A percentile compares a stretch with the other conserved stretches of the same genome.
These are phyloP conservation scores for Drosophila paranaensis DNA, from an alignment of 2,888 invertebrate species.

Conservation along the genomic window DNA sequence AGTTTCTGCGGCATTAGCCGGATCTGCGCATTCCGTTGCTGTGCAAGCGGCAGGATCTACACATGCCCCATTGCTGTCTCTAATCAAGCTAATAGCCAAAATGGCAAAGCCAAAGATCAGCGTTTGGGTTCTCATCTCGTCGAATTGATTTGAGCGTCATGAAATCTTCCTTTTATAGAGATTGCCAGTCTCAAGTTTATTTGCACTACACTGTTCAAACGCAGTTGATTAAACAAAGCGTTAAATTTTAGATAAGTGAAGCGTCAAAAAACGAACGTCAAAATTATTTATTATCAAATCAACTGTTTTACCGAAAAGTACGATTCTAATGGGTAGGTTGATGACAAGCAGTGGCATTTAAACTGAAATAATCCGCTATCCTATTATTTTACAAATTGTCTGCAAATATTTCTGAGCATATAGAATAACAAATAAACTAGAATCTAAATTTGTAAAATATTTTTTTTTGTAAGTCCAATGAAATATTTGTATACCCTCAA, in stretches of 20 bases:
- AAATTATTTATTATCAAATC: background rate
- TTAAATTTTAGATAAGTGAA: background rate
- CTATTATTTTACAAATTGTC: no score
- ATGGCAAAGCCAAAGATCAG: conserved; percentile 11
- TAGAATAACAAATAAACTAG: no score
- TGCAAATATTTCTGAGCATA: no score
- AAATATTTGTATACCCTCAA: no score
- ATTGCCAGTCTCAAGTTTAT: background rate
- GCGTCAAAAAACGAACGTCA: no score
- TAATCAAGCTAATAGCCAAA: conserved; percentile 1
- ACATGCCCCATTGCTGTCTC: conserved; percentile 4
- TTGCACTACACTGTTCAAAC: background rate
- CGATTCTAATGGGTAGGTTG: no score
- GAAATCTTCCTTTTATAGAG: background rate
- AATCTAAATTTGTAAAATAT: no score
- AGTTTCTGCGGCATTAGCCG: accelerated
- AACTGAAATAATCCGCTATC: no score
- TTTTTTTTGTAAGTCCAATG: no score
- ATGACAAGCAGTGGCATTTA: no score
- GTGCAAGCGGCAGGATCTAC: accelerated
- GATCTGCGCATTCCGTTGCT: accelerated
- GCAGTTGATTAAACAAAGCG: background rate
- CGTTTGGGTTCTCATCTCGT: background rate
- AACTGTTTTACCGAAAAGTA: background rate
- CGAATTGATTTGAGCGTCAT: background rate